Conservation (phyloP, 2,113 vertebrate genomes). For the Cromileptes altivelis region DNA sequence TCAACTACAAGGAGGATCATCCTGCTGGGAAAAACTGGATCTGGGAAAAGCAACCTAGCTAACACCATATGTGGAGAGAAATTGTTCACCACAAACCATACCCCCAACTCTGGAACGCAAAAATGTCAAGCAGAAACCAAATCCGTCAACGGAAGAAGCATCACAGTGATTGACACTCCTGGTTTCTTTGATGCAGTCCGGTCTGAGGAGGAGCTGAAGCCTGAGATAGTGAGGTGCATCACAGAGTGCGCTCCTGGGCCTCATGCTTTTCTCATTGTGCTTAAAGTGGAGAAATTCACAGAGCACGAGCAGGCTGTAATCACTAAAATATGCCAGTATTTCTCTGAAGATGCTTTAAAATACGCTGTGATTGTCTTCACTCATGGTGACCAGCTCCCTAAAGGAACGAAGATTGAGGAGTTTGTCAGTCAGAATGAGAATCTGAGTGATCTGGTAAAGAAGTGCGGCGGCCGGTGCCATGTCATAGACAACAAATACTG, state of each 20-base stretch:
- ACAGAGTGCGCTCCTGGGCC: slow-evolving; percentile 62
- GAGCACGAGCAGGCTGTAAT: slow-evolving; percentile 36
- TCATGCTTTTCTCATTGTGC: slow-evolving; percentile 72
- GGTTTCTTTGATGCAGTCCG: slow-evolving; percentile 53
- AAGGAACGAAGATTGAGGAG: slow-evolving; percentile 41
- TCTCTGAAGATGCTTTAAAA: slow-evolving; percentile 59
- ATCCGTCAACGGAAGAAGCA: slow-evolving; percentile 2
- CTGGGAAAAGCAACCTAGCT: slow-evolving; percentile 64
- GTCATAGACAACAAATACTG: slow-evolving; percentile 71
- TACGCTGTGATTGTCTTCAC: slow-evolving; percentile 68
- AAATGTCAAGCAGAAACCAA: slow-evolving; percentile 41
- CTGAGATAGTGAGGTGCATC: slow-evolving; percentile 55
- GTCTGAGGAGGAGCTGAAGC: slow-evolving; percentile 29
- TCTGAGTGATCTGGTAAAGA: slow-evolving; percentile 48
- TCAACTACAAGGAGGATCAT: slow-evolving; percentile 42
- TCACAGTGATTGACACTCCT: slow-evolving; percentile 74
- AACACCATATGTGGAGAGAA: slow-evolving; percentile 59
- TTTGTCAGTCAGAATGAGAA: slow-evolving; percentile 41
- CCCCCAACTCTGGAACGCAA: slow-evolving; percentile 45
- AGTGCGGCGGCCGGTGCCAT: slow-evolving; percentile 58
- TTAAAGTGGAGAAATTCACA: slow-evolving; percentile 55
- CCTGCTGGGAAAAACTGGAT: slow-evolving; percentile 72
- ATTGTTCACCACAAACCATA: background rate
- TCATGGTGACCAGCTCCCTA: slow-evolving; percentile 40
- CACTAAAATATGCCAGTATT: slow-evolving; percentile 4